Evolutionary conservation across 2,113 vertebrate genomes (phyloP).

Genomic region (Rhineura floridana): DNA sequence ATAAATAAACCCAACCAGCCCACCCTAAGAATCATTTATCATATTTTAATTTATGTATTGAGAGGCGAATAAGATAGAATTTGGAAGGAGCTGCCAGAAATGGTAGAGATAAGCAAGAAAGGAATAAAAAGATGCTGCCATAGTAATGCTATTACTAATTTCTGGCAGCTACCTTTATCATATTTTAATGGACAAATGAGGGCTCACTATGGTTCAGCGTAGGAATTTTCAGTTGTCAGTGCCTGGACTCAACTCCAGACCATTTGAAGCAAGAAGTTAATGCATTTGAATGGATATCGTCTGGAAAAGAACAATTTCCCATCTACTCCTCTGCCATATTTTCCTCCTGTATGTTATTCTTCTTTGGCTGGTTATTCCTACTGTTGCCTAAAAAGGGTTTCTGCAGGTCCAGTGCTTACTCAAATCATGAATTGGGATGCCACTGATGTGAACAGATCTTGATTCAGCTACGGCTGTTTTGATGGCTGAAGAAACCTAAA

Average conservation of each 20-base stretch:
- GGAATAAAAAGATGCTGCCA: constrained; percentile 8
- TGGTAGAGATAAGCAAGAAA: constrained; percentile 44
- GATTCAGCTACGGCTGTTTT: background rate
- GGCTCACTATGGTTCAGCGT: background rate
- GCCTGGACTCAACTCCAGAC: constrained; percentile 1
- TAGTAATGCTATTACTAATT: constrained; percentile 41
- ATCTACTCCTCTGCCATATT: background rate
- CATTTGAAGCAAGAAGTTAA: background rate
- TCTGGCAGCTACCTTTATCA: constrained; percentile 54
- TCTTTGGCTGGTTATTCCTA: background rate
- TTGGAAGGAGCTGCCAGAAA: constrained; percentile 60
- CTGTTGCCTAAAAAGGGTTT: background rate
- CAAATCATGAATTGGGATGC: background rate
- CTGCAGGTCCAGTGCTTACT: background rate
- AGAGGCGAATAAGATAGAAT: constrained; percentile 58
- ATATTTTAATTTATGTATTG: constrained; percentile 69
- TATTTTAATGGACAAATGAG: constrained; percentile 59
- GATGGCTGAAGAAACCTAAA: background rate
- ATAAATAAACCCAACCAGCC: constrained; percentile 49
- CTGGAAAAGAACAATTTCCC: background rate
- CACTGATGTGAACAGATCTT: background rate
- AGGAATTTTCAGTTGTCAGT: constrained; percentile 14
- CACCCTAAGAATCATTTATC: constrained; percentile 38
- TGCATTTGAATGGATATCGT: background rate
- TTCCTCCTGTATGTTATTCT: background rate